Evolutionary conservation across 1,140 invertebrate species (phyloP), one percentile per base, ranked within the genome.

Genomic region (Aleiodes sp.): DNA sequence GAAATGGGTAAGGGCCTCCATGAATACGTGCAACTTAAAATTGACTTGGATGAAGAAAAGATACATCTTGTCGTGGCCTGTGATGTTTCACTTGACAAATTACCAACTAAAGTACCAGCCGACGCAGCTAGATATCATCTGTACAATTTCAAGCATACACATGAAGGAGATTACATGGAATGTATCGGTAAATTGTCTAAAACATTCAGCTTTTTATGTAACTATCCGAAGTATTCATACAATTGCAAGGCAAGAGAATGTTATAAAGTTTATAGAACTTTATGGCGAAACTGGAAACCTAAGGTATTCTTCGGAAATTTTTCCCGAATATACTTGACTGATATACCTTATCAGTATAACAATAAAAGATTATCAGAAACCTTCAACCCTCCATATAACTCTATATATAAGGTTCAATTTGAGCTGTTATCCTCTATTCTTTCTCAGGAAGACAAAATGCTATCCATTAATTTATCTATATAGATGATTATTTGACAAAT

Each of bases 51-150:
- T 46, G 89, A 92, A 75, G 94, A 95, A 82, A 90, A 90, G 77
- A 93, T 95, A 73, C 88, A 93, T 78, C 85, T 96, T 70, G 92
- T 92, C 0, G 89, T 88, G 76, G 89, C 88, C 4, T 87, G 87
- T 60, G 87, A 90, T 43, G 80, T 88, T 31, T 85, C 87, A 35
- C 74, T 94, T 12, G 84, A 87, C 16, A 89, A 91, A 74, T 80
- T 98, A 41, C 88, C 92, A 0, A 88, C 88, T 1, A 91, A 93
- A 85, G 90, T 98, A 71, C 96, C 96, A 56, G 88, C 87, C 2
- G 92, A 97, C 79, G 88, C 90, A 79, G 95, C 95, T 10, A 90
- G 97, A 77, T 99, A 98, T 85, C 96, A 98, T 87, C 84, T 99
- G 3, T 98, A 93, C 80, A 91, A 92, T 71, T 98, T 96, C 84